phyloP scores from a whole-genome alignment of 2,797 vertebrate species.

The Eutrigla gurnardus region DNA sequence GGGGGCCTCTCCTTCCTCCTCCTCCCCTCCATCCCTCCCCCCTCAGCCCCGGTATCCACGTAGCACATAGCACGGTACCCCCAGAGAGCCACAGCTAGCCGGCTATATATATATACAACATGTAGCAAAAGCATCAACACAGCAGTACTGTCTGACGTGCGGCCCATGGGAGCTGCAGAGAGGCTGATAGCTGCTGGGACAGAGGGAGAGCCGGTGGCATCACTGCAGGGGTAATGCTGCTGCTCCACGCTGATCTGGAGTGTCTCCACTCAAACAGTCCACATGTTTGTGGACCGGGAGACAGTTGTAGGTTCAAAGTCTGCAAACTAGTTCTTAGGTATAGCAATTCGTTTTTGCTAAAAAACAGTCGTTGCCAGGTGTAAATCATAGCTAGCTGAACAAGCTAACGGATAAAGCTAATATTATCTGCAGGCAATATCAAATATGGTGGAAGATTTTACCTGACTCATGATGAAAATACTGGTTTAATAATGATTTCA shows the following conservation, averaged over 20 bases:
- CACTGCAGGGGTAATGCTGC: conserved; percentile 64
- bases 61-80: conserved; percentile 73
- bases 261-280: conserved; percentile 27
- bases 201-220: conserved; percentile 70
- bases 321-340: background rate
- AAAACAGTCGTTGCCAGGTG: background rate
- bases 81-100: conserved; percentile 68
- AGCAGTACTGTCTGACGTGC: conserved; percentile 79
- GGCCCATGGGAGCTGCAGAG: conserved; percentile 74
- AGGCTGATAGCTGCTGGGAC: conserved; percentile 77
- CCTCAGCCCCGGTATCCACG: conserved; percentile 65
- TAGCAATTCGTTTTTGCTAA: background rate
- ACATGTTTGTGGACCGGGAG: conserved; percentile 27
- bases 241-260: conserved; percentile 54
- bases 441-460: background rate
- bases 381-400: background rate
- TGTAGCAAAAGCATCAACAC: conserved; percentile 80
- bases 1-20: conserved; percentile 61
- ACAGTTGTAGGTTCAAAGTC: conserved; percentile 5
- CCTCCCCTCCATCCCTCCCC: conserved; percentile 46
- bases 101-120: conserved; percentile 59
- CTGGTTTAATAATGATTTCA: too few relatives aligned
- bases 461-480: background rate
- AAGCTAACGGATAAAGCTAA: background rate
- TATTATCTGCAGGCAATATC: background rate